These are phyloP conservation scores for Crotalus viridis DNA, from an alignment of 2,113 vertebrate genomes.

Conservation along the genomic window DNA sequence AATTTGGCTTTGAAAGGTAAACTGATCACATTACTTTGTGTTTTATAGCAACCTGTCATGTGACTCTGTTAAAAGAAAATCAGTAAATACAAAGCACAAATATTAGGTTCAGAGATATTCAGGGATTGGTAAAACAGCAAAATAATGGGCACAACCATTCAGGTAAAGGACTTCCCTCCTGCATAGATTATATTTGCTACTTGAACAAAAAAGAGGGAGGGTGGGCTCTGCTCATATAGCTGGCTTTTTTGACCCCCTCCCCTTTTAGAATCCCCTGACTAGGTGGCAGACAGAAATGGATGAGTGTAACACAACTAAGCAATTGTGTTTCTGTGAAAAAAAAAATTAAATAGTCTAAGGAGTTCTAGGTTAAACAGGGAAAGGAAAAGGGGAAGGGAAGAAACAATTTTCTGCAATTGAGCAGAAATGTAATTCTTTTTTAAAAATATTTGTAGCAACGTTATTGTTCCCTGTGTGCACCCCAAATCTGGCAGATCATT, in stretches of 20 bases:
- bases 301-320: neutral
- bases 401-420: neutral
- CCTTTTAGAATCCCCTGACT: neutral
- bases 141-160: neutral
- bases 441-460: neutral
- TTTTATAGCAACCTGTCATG: neutral
- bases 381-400: neutral
- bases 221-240: neutral
- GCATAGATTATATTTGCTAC: neutral
- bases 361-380: neutral
- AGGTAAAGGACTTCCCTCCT: neutral
- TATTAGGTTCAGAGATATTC: neutral
- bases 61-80: neutral
- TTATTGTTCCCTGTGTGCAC: neutral
- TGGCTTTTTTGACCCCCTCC: neutral
- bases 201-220: neutral
- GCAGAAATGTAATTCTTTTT: neutral
- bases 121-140: neutral
- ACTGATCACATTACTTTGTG: neutral
- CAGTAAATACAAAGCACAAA: neutral
- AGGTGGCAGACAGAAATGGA: neutral
- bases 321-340: neutral
- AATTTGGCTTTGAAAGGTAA: neutral
- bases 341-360: neutral
- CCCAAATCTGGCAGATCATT: neutral